A percentile compares a stretch with the other conserved stretches of the same genome.
Conservation (phyloP, 1,140 invertebrate genomes). For the Episyrphus balteatus region DNA sequence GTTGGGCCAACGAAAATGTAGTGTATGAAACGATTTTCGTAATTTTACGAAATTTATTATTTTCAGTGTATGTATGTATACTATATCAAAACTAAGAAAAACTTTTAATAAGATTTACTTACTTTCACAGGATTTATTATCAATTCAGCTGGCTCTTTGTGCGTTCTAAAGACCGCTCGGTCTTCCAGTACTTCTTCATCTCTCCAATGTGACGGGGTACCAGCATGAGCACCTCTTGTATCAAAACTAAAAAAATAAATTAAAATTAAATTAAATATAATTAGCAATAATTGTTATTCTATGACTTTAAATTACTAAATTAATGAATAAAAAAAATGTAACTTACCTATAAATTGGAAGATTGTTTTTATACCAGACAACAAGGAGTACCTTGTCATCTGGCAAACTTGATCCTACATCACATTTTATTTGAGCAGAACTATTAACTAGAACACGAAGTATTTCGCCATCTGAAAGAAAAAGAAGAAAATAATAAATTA, state of each 20-base stretch:
- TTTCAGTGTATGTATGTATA: too few relatives aligned
- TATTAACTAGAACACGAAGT: conserved; percentile 39
- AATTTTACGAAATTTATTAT: too few relatives aligned
- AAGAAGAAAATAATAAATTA: background rate
- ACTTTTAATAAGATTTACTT: conserved; percentile 2
- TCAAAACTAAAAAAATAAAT: conserved; percentile 33
- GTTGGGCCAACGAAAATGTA: too few relatives aligned
- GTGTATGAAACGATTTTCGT: too few relatives aligned
- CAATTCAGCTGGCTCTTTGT: conserved; percentile 43
- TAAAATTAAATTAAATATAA: background rate
- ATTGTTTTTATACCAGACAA: conserved; percentile 51
- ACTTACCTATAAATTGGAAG: conserved; percentile 47
- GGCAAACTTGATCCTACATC: conserved; percentile 43
- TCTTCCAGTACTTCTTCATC: conserved; percentile 42
- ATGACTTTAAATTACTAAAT: too few relatives aligned
- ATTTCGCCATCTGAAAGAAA: conserved; percentile 30
- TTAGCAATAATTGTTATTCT: too few relatives aligned
- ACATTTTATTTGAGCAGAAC: conserved; percentile 45
- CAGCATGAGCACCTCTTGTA: conserved; percentile 36
- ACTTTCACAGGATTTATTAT: conserved; percentile 36
- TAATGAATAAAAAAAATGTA: too few relatives aligned
- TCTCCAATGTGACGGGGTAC: conserved; percentile 40
- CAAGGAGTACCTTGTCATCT: conserved; percentile 42
- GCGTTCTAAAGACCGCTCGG: conserved; percentile 42
- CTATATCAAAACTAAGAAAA: too few relatives aligned